Base-by-base conservation (phyloP, 1,140 invertebrate genomes). In the Temnothorax curvispinosus region DNA sequence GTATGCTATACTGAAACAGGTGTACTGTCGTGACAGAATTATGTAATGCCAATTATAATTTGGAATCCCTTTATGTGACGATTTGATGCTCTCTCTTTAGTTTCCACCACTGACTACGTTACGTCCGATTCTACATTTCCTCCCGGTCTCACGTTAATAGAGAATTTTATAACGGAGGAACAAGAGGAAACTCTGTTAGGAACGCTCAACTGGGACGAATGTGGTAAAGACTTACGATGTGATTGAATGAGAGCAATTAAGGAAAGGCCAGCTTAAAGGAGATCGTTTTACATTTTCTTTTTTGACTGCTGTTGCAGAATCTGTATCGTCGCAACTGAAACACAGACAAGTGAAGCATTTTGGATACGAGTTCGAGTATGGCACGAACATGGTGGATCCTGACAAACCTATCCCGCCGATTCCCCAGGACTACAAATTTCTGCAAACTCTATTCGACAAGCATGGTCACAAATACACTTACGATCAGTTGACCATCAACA, bases 321-420 rank as follows among this genome's bases (percentile, higher is more conserved):
- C 87, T 50, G 78, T 80, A 80, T 87, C 86, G 32, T 92, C 94
- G 3, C 94, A 96, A 8, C 94, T 99, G 80, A 99, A 99, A 94
- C 97, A 99, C 92, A 95, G 99, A 64, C 96, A 96, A 95, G 99
- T 99, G 0, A 98, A 97, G 94, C 99, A 99, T 96, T 99, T 97
- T 96, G 99, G 99, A 0, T 99, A 97, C 95, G 98, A 99, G 94
- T 99, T 99, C 94, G 95, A 97, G 82, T 99, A 99, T 96, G 97
- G 97, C 44, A 97, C 96, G 41, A 99, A 99, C 95, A 97, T 98
- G 95, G 97, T 99, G 6, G 97, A 99, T 94, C 96, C 97, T 75
- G 94, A 96, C 75, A 95, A 96, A 58, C 97, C 97, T 2, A 95
- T 99, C 52, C 60, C 93, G 27, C 95, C 97, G 60, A 97, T 99